Conservation (phyloP, 2,113 vertebrate genomes). For the Beaufortia kweichowensis region DNA sequence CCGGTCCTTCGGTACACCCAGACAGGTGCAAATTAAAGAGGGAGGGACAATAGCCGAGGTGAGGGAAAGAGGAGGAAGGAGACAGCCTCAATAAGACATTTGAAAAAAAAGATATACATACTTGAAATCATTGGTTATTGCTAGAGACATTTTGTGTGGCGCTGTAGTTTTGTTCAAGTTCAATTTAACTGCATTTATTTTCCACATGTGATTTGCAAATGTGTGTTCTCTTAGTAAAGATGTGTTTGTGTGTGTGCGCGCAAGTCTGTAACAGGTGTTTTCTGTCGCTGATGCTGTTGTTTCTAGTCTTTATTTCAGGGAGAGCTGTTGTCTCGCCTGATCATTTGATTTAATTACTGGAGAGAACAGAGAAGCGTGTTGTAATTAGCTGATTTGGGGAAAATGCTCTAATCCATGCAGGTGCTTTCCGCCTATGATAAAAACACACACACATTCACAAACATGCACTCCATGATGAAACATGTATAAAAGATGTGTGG, state of each 20-base stretch:
- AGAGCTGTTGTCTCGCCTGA: constrained; percentile 56
- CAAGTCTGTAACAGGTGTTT: constrained; percentile 58
- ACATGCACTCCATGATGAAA: constrained; percentile 23
- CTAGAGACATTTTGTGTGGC: constrained; percentile 5
- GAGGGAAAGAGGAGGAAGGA: constrained; percentile 5
- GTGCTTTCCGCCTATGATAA: constrained; percentile 58
- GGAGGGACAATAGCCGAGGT: constrained; percentile 44
- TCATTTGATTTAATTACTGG: constrained; percentile 71
- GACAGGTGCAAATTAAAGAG: constrained; percentile 58
- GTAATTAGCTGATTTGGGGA: constrained; percentile 74
- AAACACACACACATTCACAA: constrained; percentile 47
- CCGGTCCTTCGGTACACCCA: constrained; percentile 33
- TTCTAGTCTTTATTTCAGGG: constrained; percentile 57
- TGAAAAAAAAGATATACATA: constrained; percentile 24
- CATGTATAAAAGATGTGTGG: background rate
- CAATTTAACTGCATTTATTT: background rate
- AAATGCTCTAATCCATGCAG: constrained; percentile 69
- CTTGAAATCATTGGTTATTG: constrained; percentile 13
- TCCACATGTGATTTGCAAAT: background rate
- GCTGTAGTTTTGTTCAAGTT: background rate
- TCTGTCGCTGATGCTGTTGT: constrained; percentile 56
- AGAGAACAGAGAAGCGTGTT: constrained; percentile 63
- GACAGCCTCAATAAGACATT: constrained; percentile 39
- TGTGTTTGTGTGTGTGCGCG: constrained; percentile 1
- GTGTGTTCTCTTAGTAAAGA: background rate